phyloP scores from a whole-genome alignment of 2,888 invertebrate genomes.

The Eilema depressum region DNA sequence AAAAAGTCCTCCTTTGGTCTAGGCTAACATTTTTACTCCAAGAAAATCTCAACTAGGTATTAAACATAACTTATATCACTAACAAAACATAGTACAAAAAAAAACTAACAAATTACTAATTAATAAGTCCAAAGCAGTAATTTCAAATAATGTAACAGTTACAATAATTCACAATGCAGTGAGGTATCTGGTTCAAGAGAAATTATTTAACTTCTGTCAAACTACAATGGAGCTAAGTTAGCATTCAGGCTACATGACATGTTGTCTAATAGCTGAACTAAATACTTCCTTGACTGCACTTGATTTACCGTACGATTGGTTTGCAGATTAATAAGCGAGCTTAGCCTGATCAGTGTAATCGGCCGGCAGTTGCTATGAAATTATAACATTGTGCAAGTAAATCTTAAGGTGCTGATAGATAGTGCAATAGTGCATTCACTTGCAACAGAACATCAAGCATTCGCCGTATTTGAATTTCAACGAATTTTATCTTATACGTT shows the following conservation, averaged over 20 bases:
- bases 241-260: constrained; percentile 47
- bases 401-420: neutral
- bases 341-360: constrained; percentile 34
- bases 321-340: constrained; percentile 38
- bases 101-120: constrained; percentile 30
- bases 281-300: constrained; percentile 46
- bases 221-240: constrained; percentile 45
- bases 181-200: constrained; percentile 54
- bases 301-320: constrained; percentile 50
- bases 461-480: too few species aligned
- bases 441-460: too few species aligned
- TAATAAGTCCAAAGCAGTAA: constrained; percentile 33
- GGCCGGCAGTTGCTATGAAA: constrained; percentile 21
- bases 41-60: neutral
- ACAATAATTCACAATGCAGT: constrained; percentile 56
- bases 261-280: constrained; percentile 49
- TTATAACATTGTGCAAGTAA: neutral
- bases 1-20: too few species aligned
- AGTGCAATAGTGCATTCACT: too few species aligned
- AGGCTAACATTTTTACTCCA: too few species aligned
- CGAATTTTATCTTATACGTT: too few species aligned
- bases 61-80: neutral
- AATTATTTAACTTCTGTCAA: constrained; percentile 53
- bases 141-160: constrained; percentile 34
- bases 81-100: neutral